Evolutionary conservation across 2,888 invertebrate species (phyloP).

Genomic region (Embidobia sp.): DNA sequence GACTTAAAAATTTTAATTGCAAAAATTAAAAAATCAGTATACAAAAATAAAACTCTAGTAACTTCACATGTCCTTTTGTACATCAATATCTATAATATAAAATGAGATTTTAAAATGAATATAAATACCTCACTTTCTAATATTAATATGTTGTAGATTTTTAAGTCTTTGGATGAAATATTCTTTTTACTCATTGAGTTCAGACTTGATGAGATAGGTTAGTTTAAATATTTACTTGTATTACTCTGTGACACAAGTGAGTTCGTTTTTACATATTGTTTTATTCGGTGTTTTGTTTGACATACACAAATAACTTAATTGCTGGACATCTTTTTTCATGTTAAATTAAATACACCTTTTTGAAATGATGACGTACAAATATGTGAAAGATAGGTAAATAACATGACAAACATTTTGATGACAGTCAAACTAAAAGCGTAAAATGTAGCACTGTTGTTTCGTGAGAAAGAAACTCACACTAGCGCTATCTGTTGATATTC

Average conservation of each 20-base stretch:
- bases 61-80: no score
- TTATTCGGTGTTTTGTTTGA: not conserved
- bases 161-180: constrained; percentile 6
- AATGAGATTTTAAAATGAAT: no score
- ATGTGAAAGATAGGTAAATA: constrained; percentile 2
- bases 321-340: constrained; percentile 5
- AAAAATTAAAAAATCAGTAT: no score
- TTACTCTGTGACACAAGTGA: not conserved
- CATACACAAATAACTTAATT: not conserved
- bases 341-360: constrained; percentile 8
- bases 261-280: constrained; percentile 1
- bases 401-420: constrained; percentile 11
- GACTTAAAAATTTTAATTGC: no score
- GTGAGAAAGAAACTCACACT: no score
- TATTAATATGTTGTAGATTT: not conserved
- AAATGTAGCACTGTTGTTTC: no score
- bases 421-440: not conserved
- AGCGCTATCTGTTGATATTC: no score
- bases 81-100: no score
- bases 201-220: constrained; percentile 31
- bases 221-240: constrained; percentile 8
- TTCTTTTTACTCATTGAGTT: constrained; percentile 11
- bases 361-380: constrained; percentile 37
- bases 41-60: no score
- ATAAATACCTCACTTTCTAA: no score